Percentiles rank a stretch among this genome's conserved stretches.
Evolutionary conservation across 2,113 vertebrate genomes (phyloP).

Genomic region (Petaurus breviceps): DNA sequence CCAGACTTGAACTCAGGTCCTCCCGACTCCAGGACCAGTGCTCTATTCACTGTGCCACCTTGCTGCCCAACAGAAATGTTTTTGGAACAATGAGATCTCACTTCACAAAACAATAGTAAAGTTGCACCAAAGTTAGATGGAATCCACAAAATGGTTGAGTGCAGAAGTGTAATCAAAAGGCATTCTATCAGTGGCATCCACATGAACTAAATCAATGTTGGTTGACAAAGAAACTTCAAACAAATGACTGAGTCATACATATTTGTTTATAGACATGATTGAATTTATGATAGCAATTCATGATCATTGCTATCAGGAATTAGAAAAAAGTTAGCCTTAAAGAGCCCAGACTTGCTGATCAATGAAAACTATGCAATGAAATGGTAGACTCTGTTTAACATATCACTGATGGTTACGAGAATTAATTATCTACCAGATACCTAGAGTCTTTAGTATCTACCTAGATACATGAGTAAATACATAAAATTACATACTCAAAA

Average conservation of each 20-base stretch:
- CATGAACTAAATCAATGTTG: not conserved
- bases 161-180: not conserved
- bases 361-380: not conserved
- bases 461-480: not conserved
- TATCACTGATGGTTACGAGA: not conserved
- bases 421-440: not conserved
- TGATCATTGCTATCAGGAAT: not conserved
- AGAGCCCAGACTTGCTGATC: not conserved
- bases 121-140: not conserved
- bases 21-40: too few species aligned
- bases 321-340: not conserved
- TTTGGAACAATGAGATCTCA: not conserved
- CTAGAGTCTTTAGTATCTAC: not conserved
- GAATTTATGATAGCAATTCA: not conserved
- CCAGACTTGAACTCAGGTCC: too few species aligned
- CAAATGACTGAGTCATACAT: not conserved
- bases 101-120: not conserved
- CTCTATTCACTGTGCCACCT: too few species aligned
- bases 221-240: not conserved
- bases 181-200: not conserved
- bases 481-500: not conserved
- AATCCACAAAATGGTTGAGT: not conserved
- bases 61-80: too few species aligned
- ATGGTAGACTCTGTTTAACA: not conserved
- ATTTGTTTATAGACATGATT: not conserved